Base-by-base conservation (phyloP, 1,140 invertebrate genomes). In the Papilio glaucus region DNA sequence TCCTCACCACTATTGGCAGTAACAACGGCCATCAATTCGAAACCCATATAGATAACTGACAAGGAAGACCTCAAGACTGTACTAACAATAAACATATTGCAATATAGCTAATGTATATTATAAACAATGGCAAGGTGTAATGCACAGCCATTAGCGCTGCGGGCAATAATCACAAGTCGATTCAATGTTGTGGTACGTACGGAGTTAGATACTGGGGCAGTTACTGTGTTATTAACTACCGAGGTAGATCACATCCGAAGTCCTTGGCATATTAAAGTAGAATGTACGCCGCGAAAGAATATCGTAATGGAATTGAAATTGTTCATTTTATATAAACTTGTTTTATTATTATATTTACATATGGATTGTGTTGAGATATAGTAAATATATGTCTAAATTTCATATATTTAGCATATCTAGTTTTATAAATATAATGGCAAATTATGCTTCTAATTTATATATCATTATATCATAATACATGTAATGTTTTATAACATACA, bases 231-330 rank as follows among this genome's bases (percentile, higher is more conserved):
- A 33, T 33, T 33, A 33, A 33, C 29, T 33, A 33, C 29, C 29
- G 29, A 33, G 29, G 29, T 33, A 33, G 29, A 33, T 33, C 29
- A 33, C 29, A 6, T 33, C 29, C 6, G 2, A 33, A 33, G 29
- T 33, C 29, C 29, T 33, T 33, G 29, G 60, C 70, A 72, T 72
- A 61, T 61, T 57, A 72, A 39, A 39, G 37, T 62, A 39, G 62
- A 65, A 65, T 39, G 62, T 65, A 60, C 21, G 29, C 4, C 62
- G 61, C 15, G 15, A 65, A 38, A 65, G 33, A 65, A 65, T 65
- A 65, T 65, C 18, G 33, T 65, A 41, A 41, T 65, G 62, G 62
- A 65, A 57, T 24, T 57, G 49, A 57, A 57, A 57, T 9, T 57
- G 24, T 21, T 57, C n/a, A 26, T 62, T 15, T 62, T n/a, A 62